phyloP scores from a whole-genome alignment of 2,888 invertebrate species.

The Caenorhabditis plicata region DNA sequence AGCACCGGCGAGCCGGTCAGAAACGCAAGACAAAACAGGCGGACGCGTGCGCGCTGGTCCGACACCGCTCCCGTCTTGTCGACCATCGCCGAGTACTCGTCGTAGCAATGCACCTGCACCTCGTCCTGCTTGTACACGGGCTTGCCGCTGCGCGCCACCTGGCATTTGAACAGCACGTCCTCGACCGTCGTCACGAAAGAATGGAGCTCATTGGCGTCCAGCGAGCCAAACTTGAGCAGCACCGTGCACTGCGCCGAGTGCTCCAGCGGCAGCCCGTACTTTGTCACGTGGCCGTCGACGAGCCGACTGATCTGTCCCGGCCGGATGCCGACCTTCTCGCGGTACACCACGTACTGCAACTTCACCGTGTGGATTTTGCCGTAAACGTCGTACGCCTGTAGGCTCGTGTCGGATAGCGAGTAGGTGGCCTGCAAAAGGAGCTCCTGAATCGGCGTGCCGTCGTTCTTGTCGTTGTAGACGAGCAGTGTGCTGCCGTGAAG shows the following conservation, averaged over 20 bases:
- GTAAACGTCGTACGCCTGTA: conserved; percentile 95
- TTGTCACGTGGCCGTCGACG: conserved; percentile 76
- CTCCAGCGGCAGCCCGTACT: conserved; percentile 87
- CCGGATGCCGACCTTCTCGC: conserved; percentile 91
- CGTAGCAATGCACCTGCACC: conserved; percentile 74
- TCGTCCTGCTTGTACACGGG: conserved; percentile 83
- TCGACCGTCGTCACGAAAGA: conserved; percentile 88
- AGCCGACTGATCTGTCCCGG: conserved; percentile 69
- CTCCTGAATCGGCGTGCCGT: conserved; percentile 50
- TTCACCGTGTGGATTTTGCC: conserved; percentile 98
- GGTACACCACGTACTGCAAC: conserved; percentile 94
- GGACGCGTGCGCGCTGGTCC: conserved; percentile 88
- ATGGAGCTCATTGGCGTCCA: conserved; percentile 84
- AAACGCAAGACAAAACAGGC: conserved; percentile 92
- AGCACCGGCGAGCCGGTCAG: conserved; percentile 94
- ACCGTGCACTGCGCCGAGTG: conserved; percentile 95
- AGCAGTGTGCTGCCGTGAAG: conserved; percentile 81
- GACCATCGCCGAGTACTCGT: conserved; percentile 64
- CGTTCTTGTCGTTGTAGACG: conserved; percentile 42
- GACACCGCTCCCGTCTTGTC: conserved; percentile 77
- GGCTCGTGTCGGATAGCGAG: conserved; percentile 66
- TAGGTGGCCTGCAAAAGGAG: conserved; percentile 68
- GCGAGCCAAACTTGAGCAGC: conserved; percentile 89
- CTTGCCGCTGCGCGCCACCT: conserved; percentile 73
- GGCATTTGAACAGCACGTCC: conserved; percentile 84